Base-by-base conservation (phyloP, 2,113 vertebrate species). In the Pseudopodoces humilis region DNA sequence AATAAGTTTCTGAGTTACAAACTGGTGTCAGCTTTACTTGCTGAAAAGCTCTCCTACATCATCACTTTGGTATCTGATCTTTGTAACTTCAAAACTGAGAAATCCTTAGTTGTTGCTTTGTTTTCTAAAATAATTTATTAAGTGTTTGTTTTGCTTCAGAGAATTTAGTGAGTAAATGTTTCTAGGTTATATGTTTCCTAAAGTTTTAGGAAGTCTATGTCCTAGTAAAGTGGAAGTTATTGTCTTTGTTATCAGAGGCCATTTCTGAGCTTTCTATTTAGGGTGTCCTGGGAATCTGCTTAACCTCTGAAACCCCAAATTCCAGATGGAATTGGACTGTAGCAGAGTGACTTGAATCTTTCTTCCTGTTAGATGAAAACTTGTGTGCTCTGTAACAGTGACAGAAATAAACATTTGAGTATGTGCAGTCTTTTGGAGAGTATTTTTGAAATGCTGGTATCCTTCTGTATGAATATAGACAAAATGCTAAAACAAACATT, bases 261-360 rank as follows among this genome's bases (percentile, higher is more conserved):
- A 7, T 94, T 95, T 92, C 68, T 93, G 88, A 90, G 18, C 72
- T 75, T 91, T 91, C 86, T 82, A 14, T 94, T 88, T 93, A 86
- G 78, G 75, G 25, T 64, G 39, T 92, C 58, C 68, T 97, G 94
- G 90, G 95, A 97, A 94, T 96, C 64, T 94, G 41, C 83, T 95
- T 93, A 94, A 86, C 88, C 83, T 96, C 44, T 90, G 65, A 92
- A 94, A 46, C 86, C 69, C 28, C 52, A 75, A 25, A 96, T 90
- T 90, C 93, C 90, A 72, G 68, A 80, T 56, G 37, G 76, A 94
- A 55, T 16, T 92, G 50, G 23, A 39, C 18, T 79, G 80, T 46
- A 69, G 52, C 37, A 79, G 27, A 12, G 41, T 56, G 35, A n/a
- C 56, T 92, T 0, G 0, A 56, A 14, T 63, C 56, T 88, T 93